Conservation (phyloP, 2,888 invertebrate genomes). For the Tipula confusa region DNA sequence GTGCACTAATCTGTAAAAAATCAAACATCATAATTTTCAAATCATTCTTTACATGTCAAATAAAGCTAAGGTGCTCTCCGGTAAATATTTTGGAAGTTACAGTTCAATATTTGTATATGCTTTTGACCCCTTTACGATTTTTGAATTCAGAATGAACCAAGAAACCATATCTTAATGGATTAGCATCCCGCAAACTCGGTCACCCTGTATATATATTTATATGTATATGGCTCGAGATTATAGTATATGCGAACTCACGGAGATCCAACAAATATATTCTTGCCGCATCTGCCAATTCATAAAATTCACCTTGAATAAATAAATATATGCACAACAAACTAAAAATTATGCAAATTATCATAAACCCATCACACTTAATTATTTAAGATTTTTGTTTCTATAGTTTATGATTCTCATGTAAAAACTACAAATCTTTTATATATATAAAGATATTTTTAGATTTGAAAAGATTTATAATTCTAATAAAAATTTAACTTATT, state of each 20-base stretch:
- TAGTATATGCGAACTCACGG: background rate
- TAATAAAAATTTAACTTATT: background rate
- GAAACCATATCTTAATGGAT: too few species aligned
- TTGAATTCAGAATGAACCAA: too few species aligned
- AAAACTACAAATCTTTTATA: background rate
- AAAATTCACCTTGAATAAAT: background rate
- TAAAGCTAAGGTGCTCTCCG: too few species aligned
- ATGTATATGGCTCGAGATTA: background rate
- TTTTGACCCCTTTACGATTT: too few species aligned
- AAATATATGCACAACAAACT: background rate
- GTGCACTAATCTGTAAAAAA: too few species aligned
- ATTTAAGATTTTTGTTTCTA: background rate
- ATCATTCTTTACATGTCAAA: too few species aligned
- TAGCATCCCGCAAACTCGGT: too few species aligned
- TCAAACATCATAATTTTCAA: too few species aligned
- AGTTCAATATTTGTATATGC: too few species aligned
- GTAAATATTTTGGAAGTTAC: too few species aligned
- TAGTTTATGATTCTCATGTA: background rate
- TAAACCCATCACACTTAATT: conserved; percentile 3
- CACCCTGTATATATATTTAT: too few species aligned
- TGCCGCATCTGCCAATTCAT: background rate
- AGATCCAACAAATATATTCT: background rate
- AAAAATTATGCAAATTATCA: conserved; percentile 7
- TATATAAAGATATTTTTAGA: background rate
- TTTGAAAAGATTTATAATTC: background rate